Percentiles rank a stretch among this genome's conserved stretches.
Conservation (phyloP, 2,797 vertebrate species). For the Harpagifer antarcticus region DNA sequence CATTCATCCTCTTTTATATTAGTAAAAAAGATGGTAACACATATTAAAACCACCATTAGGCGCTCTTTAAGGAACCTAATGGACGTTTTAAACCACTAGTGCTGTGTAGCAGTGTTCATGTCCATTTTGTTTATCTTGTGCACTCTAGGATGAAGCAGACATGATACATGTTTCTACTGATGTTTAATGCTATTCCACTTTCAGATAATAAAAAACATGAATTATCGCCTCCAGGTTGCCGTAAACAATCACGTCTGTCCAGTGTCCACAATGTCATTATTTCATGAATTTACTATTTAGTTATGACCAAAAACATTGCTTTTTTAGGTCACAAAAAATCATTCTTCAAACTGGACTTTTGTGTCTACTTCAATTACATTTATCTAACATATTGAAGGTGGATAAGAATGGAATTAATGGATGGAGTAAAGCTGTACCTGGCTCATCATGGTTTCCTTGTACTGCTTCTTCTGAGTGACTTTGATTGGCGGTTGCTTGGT, state of each 20-base stretch:
- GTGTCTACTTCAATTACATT: too few relatives aligned
- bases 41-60: neutral
- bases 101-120: neutral
- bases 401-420: too few relatives aligned
- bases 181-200: neutral
- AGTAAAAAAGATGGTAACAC: neutral
- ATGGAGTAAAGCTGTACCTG: slow-evolving; percentile 72
- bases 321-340: neutral
- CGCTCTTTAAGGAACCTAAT: neutral
- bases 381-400: too few relatives aligned
- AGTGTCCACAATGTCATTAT: too few relatives aligned
- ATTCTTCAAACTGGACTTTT: too few relatives aligned
- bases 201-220: neutral
- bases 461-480: slow-evolving; percentile 90
- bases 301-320: neutral
- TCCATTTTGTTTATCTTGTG: neutral
- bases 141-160: neutral
- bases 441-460: slow-evolving; percentile 83
- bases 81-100: neutral
- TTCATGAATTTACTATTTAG: too few relatives aligned
- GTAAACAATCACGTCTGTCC: too few relatives aligned
- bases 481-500: slow-evolving; percentile 94
- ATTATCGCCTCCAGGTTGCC: too few relatives aligned
- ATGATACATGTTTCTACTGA: neutral
- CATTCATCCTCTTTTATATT: neutral